Percentiles rank a stretch among this genome's conserved stretches.
phyloP scores from a whole-genome alignment of 2,113 vertebrate species.

The Laticauda colubrina region DNA sequence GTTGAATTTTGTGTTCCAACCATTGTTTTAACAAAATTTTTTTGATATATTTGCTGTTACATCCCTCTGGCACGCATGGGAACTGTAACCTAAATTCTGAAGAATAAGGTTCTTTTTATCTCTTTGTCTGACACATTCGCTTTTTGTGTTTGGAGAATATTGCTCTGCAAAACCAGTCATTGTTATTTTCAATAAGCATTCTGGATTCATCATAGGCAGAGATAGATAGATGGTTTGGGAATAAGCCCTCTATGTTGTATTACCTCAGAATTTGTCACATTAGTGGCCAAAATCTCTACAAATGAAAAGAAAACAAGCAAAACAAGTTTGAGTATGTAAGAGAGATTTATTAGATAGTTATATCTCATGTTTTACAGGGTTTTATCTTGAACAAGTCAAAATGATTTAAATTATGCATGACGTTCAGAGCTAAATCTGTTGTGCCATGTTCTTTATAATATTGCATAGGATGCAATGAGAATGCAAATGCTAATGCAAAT shows the following conservation, averaged over 20 bases:
- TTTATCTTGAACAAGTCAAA: slow-evolving; percentile 45
- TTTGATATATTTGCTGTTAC: slow-evolving; percentile 57
- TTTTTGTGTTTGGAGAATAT: slow-evolving; percentile 55
- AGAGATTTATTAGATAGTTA: slow-evolving; percentile 58
- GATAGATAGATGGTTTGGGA: slow-evolving; percentile 57
- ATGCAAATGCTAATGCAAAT: background rate
- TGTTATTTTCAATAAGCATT: slow-evolving; percentile 58
- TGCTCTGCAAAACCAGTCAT: slow-evolving; percentile 44
- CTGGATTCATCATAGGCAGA: slow-evolving; percentile 48
- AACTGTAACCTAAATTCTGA: slow-evolving; percentile 56
- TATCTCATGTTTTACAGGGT: slow-evolving; percentile 33
- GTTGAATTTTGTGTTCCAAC: slow-evolving; percentile 35
- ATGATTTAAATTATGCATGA: background rate
- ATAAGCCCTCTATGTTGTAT: slow-evolving; percentile 40
- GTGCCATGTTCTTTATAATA: background rate
- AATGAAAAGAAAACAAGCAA: slow-evolving; percentile 60
- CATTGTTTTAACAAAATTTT: slow-evolving; percentile 44
- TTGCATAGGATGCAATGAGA: background rate
- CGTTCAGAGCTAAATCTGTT: slow-evolving; percentile 1
- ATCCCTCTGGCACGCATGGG: slow-evolving; percentile 49
- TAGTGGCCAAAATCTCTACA: slow-evolving; percentile 61
- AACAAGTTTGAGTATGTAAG: slow-evolving; percentile 33
- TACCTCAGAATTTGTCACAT: slow-evolving; percentile 66
- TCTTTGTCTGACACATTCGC: slow-evolving; percentile 54
- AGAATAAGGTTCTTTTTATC: slow-evolving; percentile 60